Base-by-base conservation (phyloP, 2,113 vertebrate species). In the Perca schrenkii region DNA sequence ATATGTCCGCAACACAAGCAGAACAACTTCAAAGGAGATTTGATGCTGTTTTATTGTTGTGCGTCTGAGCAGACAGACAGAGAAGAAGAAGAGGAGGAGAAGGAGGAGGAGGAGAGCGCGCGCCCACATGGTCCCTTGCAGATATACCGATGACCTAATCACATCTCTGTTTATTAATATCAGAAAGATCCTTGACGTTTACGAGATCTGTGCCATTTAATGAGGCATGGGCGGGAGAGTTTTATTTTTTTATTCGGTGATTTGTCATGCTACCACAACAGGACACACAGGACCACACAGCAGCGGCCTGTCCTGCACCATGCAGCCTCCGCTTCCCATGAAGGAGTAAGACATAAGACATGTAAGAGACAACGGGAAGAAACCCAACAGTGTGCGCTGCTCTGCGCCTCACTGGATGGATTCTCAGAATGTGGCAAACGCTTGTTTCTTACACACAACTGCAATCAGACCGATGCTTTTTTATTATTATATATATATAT, bases 191-290 rank as follows among this genome's bases (percentile, higher is more conserved):
- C 79, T 53, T 74, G 79, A 71, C 63, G 58, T 83, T 79, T 67
- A 73, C 34, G 54, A 82, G 57, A 75, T 78, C 52, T 69, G 84
- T 28, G 74, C 57, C 56, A 49, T 91, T 86, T 91, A 92, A 93
- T 83, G 80, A 85, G 77, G 80, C 75, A 25, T 75, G 76, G 31
- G 25, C 50, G 69, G 63, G 43, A 75, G 58, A 11, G 57, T 60
- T 65, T 21, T 50, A 46, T 66, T 22, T 66, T 82, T 79, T 25
- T 54, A 61, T 73, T 71, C 61, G 60, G 56, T 80, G 77, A 87
- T 88, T 78, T 83, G 78, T 88, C 83, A 66, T 74, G 84, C 82
- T 82, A 84, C 87, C 85, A 86, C 85, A 93, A 74, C 86, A 80
- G 73, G 81, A 82, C 85, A n/a, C 31, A 49, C 71, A 17, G 62